A percentile compares a stretch with the other conserved stretches of the same genome.
Conservation (phyloP, 2,797 vertebrate species). For the Prionace glauca region DNA sequence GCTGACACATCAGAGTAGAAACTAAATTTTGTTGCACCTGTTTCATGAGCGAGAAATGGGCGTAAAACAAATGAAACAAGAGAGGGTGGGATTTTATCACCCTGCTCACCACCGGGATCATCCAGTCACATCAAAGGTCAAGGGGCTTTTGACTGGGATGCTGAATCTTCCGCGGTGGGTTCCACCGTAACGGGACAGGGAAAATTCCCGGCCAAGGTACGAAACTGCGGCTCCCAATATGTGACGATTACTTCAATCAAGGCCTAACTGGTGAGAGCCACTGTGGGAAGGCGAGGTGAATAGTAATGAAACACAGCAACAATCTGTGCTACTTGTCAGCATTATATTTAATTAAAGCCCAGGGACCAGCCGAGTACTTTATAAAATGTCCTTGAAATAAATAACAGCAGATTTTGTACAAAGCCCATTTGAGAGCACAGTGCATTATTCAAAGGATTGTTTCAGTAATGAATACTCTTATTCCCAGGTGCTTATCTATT, state of each 20-base stretch:
- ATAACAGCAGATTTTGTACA: background rate
- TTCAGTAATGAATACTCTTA: background rate
- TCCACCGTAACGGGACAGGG: too few species aligned
- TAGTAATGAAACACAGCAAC: background rate
- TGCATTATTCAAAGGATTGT: background rate
- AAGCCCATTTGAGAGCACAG: background rate
- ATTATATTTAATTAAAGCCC: slow-evolving; percentile 28
- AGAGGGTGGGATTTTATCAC: too few species aligned
- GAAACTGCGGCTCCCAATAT: background rate
- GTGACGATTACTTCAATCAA: background rate
- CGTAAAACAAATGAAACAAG: background rate
- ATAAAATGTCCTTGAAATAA: background rate
- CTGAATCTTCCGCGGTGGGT: too few species aligned
- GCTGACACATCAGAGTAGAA: too few species aligned
- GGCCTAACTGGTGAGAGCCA: background rate
- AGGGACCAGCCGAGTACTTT: background rate
- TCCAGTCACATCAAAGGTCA: too few species aligned
- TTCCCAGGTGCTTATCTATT: background rate
- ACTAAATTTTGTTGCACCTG: background rate
- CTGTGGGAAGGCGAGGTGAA: background rate
- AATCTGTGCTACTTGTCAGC: background rate
- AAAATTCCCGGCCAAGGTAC: too few species aligned
- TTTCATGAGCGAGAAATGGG: background rate
- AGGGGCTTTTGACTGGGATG: too few species aligned
- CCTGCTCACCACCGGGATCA: too few species aligned